Conservation (phyloP, 2,113 vertebrate genomes). For the Sakesphorus luctuosus region DNA sequence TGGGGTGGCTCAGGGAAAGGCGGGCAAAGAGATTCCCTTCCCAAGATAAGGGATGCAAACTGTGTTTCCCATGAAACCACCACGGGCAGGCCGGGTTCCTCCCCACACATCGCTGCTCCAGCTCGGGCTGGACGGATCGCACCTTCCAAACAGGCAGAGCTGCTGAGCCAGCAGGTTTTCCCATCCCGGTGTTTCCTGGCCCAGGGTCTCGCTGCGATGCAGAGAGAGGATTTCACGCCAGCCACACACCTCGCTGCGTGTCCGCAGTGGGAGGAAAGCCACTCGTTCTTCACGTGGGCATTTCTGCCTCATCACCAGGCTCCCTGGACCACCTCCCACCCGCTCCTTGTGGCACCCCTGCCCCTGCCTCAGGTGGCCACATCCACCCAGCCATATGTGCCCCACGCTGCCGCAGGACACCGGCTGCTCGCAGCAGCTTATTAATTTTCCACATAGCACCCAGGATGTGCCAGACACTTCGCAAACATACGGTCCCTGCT, state of each 20-base stretch:
- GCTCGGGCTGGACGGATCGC: accelerated
- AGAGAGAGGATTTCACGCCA: background rate
- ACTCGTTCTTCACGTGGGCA: accelerated
- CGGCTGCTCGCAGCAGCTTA: background rate
- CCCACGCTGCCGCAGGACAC: background rate
- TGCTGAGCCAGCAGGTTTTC: background rate
- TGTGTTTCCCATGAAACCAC: background rate
- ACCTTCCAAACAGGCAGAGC: background rate
- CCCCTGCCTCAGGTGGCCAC: background rate
- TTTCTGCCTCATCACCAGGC: background rate
- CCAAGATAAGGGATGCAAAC: accelerated
- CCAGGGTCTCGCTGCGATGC: background rate
- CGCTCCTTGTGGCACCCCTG: accelerated
- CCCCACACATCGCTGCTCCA: background rate
- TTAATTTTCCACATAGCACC: background rate
- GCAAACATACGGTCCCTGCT: background rate
- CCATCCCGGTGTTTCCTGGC: background rate
- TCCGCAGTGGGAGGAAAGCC: accelerated
- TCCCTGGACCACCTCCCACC: background rate
- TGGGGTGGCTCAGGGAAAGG: background rate
- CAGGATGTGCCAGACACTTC: slow-evolving; percentile 47
- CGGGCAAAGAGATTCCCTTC: background rate
- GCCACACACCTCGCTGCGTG: background rate
- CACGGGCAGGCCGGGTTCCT: background rate
- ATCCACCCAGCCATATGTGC: background rate